phyloP scores from a whole-genome alignment of 2,113 vertebrate species.

The Aspidoscelis tigris region DNA sequence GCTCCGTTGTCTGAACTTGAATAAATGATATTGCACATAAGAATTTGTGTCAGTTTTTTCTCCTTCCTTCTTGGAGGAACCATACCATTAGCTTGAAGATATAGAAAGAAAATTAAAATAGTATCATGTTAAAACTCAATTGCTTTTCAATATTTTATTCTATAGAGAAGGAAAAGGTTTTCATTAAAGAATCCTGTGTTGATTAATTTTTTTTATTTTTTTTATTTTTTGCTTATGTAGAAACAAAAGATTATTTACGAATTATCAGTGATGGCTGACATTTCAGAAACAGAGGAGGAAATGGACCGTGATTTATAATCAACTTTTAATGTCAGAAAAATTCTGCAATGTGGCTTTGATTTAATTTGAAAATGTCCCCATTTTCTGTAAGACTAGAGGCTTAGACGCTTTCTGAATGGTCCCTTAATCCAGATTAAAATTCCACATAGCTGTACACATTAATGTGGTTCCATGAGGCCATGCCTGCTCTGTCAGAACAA shows the following conservation, averaged over 20 bases:
- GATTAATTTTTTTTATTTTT: not conserved
- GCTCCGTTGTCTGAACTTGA: slow-evolving; percentile 36
- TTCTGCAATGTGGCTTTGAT: no score
- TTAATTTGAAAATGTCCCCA: not conserved
- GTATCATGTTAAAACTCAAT: slow-evolving; percentile 42
- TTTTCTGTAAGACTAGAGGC: not conserved
- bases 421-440: no score
- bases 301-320: no score
- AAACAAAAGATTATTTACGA: not conserved
- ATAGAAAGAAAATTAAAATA: not conserved
- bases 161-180: slow-evolving; percentile 27
- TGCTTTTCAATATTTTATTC: not conserved
- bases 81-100: slow-evolving; percentile 11
- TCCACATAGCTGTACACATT: no score
- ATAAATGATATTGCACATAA: slow-evolving; percentile 15
- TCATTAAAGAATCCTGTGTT: not conserved
- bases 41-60: slow-evolving; percentile 40
- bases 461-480: no score
- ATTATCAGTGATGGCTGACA: no score
- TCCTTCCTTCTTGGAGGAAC: not conserved
- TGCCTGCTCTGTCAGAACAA: no score
- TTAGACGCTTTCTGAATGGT: not conserved
- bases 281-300: no score
- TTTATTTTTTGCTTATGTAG: not conserved
- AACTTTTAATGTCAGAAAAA: no score